Conservation (phyloP, 2,113 vertebrate genomes). For the Phyllostomus discolor region DNA sequence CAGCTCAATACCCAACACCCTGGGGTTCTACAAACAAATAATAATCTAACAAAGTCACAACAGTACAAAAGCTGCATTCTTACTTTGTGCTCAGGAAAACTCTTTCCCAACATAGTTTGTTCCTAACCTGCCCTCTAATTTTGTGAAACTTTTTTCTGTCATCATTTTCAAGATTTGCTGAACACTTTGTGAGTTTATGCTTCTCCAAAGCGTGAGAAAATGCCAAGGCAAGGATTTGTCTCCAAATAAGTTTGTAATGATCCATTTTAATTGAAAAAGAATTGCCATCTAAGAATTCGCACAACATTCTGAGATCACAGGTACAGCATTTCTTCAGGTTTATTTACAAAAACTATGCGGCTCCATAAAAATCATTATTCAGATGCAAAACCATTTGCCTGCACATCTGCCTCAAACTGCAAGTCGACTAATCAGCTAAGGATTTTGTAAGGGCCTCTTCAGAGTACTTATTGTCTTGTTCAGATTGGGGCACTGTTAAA, state of each 20-base stretch:
- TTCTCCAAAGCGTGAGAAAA: not conserved
- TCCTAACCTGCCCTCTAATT: not conserved
- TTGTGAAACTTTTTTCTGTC: not conserved
- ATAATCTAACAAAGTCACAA: not conserved
- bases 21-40: not conserved
- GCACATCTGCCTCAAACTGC: constrained; percentile 14
- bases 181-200: constrained; percentile 28
- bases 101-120: not conserved
- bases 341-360: constrained; percentile 58
- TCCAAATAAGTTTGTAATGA: constrained; percentile 39
- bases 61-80: not conserved
- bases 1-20: not conserved
- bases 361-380: constrained; percentile 52
- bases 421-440: constrained; percentile 28
- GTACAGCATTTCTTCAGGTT: constrained; percentile 42
- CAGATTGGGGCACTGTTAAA: not conserved
- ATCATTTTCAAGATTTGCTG: constrained; percentile 47
- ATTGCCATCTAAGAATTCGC: constrained; percentile 3
- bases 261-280: constrained; percentile 32
- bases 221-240: not conserved
- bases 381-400: constrained; percentile 45
- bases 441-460: constrained; percentile 27
- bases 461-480: not conserved
- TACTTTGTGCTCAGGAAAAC: not conserved
- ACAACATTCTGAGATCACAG: constrained; percentile 37